Percentiles rank a stretch among this genome's conserved stretches.
Conservation (phyloP, 2,113 vertebrate genomes). For the Microcebus griseorufus region DNA sequence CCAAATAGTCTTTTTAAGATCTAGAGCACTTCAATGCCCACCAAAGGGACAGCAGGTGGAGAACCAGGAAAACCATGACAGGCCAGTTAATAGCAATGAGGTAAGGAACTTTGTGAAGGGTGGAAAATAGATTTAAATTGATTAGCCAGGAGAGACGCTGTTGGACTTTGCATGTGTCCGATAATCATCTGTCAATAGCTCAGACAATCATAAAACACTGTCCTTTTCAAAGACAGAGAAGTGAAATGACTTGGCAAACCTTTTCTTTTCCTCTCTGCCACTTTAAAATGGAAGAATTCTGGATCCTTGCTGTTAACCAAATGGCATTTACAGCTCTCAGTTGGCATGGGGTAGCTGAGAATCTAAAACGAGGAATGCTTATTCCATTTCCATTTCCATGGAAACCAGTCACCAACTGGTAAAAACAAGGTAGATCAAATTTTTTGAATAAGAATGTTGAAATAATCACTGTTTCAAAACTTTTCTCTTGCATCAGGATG, state of each 20-base stretch:
- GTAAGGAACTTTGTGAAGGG: background rate
- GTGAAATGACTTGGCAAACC: constrained; percentile 69
- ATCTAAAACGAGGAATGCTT: constrained; percentile 77
- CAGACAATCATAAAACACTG: constrained; percentile 52
- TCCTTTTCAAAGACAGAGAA: constrained; percentile 47
- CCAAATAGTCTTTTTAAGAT: background rate
- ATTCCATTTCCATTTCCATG: constrained; percentile 80
- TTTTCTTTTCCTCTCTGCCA: constrained; percentile 73
- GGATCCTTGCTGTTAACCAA: constrained; percentile 79
- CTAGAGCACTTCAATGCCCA: background rate
- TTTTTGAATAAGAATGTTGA: constrained; percentile 76
- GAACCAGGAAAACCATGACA: background rate
- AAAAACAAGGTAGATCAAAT: constrained; percentile 80
- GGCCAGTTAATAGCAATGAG: background rate
- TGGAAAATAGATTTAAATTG: constrained; percentile 9
- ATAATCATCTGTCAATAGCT: constrained; percentile 43
- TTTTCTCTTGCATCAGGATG: constrained; percentile 44
- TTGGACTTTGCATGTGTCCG: background rate
- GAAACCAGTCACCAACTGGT: constrained; percentile 78
- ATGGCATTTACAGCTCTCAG: constrained; percentile 81
- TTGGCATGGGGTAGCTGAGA: constrained; percentile 76
- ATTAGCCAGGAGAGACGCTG: background rate
- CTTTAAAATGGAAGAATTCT: constrained; percentile 78
- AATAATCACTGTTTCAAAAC: constrained; percentile 72
- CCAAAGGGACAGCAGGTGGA: background rate